Conservation (phyloP, 2,888 invertebrate species). For the Axea sp. region DNA sequence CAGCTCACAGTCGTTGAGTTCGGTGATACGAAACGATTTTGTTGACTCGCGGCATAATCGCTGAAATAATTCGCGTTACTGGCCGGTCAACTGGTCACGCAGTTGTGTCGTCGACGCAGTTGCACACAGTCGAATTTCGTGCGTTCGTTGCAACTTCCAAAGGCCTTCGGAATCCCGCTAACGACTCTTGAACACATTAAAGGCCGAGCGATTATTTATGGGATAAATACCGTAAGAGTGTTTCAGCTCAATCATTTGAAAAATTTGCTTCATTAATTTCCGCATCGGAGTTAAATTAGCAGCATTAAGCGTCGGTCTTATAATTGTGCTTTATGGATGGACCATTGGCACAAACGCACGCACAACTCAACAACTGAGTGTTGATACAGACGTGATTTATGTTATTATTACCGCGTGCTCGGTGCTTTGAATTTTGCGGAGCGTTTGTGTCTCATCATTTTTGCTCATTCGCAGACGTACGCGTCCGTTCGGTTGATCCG, state of each 20-base stretch:
- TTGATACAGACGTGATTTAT: constrained; percentile 21
- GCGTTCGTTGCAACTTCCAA: background rate
- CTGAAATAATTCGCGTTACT: too few relatives aligned
- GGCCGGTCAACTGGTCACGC: too few relatives aligned
- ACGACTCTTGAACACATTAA: constrained; percentile 5
- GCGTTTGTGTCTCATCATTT: background rate
- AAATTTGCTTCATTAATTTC: constrained; percentile 28
- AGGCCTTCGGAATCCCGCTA: background rate
- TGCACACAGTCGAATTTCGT: background rate
- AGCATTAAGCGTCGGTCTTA: constrained; percentile 13
- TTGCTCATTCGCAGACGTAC: background rate
- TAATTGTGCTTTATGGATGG: constrained; percentile 16
- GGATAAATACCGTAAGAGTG: constrained; percentile 23
- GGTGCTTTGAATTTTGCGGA: background rate
- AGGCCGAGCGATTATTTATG: constrained; percentile 15
- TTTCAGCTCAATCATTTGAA: constrained; percentile 4
- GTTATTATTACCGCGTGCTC: constrained; percentile 11
- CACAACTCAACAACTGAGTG: constrained; percentile 4
- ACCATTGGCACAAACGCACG: constrained; percentile 7
- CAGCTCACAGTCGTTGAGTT: constrained; percentile 8
- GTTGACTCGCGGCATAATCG: constrained; percentile 13
- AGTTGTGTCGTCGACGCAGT: too few relatives aligned
- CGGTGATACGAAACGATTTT: constrained; percentile 26
- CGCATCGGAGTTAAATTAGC: constrained; percentile 25
- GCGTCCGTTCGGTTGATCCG: constrained; percentile 1